Base-by-base conservation (phyloP, 92 coral and sea anemone species). In the Epizoanthus scotinus region DNA sequence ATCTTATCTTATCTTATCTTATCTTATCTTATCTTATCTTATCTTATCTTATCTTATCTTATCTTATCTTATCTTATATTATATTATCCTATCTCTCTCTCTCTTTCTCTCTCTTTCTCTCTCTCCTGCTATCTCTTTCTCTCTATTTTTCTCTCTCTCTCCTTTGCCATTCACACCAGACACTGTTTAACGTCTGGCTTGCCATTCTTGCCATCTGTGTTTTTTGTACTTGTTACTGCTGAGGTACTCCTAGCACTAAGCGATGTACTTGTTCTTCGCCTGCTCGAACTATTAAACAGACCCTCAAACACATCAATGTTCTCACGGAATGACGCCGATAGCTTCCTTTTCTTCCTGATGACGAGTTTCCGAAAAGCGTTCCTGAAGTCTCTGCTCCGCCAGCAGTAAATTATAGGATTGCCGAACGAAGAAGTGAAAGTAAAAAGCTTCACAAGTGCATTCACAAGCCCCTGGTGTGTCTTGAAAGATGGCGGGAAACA, bases 341-440 rank as follows among this genome's bases (percentile, higher is more conserved):
- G 47, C 14, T 55, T 88, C 70, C 81, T 63, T 22, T 84, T 70
- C 70, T 84, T 79, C 42, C 85, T 78, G 60, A 81, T 13, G 28
- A 91, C 47, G 0, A 95, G 86, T 63, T 87, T 86, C 13, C 78
- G 56, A 69, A 95, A 95, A 0, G 93, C 98, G 18, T 86, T 88
- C 58, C 98, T 81, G 56, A 95, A 95, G 44, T 95, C 95, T 26
- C 79, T 88, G 78, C 93, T 95, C 67, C 97, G 81, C 99, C 99
- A 95, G 40, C 98, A 93, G 86, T 95, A 95, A 56, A 95, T 89
- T 42, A 95, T 66, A 9, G 99, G 99, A 85, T 95, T 95, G 62
- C 89, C 84, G 81, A 94, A 91, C 26, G 98, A 93, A 28, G 94
- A 91, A 0, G 91, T 73, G 27, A 95, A 95, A 8, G 99, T 95